Evolutionary conservation across 2,888 invertebrate genomes (phyloP).

Genomic region (Helobdella robusta): DNA sequence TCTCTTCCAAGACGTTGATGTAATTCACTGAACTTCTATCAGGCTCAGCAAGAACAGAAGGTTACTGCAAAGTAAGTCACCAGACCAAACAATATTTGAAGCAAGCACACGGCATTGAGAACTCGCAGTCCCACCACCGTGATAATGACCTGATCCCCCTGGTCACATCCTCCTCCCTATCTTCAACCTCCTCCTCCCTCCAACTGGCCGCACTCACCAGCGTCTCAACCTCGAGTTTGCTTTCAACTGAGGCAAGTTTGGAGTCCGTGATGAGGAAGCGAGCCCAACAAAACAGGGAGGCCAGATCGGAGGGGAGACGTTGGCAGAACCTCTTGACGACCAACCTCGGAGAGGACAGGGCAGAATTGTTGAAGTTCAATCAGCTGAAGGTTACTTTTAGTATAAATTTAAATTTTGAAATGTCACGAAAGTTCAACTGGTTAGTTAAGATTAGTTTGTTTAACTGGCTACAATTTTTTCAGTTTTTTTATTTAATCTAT

Average conservation of each 20-base stretch:
- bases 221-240: not conserved
- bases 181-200: not conserved
- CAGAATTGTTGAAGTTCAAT: slow-evolving; percentile 71
- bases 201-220: not conserved
- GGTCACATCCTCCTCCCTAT: not conserved
- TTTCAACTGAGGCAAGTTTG: slow-evolving; percentile 6
- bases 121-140: not conserved
- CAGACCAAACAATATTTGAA: slow-evolving; percentile 61
- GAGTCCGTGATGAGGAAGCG: slow-evolving; percentile 30
- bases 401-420: not conserved
- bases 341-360: slow-evolving; percentile 70
- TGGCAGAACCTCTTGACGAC: slow-evolving; percentile 63
- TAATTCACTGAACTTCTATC: not conserved
- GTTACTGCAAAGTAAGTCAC: slow-evolving; percentile 54
- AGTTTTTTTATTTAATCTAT: not conserved
- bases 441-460: too few relatives aligned
- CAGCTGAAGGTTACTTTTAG: slow-evolving; percentile 67
- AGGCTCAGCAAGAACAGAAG: slow-evolving; percentile 86
- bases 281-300: slow-evolving; percentile 68
- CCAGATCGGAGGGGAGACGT: slow-evolving; percentile 83
- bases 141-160: not conserved
- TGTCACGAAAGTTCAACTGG: too few relatives aligned
- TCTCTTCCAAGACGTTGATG: too few relatives aligned
- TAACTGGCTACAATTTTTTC: too few relatives aligned
- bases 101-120: slow-evolving; percentile 22